Conservation (phyloP, 2,888 invertebrate genomes). For the Mesoligia furuncula region DNA sequence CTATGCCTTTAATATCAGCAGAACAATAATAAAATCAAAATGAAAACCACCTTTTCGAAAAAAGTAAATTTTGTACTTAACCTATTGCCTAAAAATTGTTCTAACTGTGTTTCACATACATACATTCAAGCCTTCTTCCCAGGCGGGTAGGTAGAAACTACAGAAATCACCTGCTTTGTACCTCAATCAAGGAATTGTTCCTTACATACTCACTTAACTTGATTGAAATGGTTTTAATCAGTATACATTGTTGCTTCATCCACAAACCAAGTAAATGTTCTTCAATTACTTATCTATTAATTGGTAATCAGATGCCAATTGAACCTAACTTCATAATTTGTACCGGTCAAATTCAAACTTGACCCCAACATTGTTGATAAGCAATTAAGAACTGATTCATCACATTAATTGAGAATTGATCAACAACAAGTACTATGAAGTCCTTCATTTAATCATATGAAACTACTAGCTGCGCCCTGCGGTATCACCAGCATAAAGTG, state of each 20-base stretch:
- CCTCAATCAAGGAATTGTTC: neutral
- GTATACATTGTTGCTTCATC: neutral
- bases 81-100: neutral
- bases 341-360: neutral
- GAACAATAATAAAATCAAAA: neutral
- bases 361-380: slow-evolving; percentile 5
- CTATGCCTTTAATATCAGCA: neutral
- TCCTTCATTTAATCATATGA: neutral
- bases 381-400: neutral
- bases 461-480: too few species aligned
- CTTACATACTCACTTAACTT: neutral
- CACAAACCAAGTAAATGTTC: too few species aligned
- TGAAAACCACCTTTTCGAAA: neutral
- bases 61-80: neutral
- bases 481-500: too few species aligned
- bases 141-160: neutral
- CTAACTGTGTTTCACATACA: neutral
- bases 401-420: neutral
- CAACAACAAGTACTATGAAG: too few species aligned
- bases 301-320: slow-evolving; percentile 11
- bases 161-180: neutral
- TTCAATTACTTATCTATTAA: neutral
- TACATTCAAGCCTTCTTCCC: neutral
- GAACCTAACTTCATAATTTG: neutral
- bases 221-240: neutral